These are phyloP conservation scores for Vimba vimba DNA, from an alignment of 2,113 vertebrate genomes.

Conservation along the genomic window DNA sequence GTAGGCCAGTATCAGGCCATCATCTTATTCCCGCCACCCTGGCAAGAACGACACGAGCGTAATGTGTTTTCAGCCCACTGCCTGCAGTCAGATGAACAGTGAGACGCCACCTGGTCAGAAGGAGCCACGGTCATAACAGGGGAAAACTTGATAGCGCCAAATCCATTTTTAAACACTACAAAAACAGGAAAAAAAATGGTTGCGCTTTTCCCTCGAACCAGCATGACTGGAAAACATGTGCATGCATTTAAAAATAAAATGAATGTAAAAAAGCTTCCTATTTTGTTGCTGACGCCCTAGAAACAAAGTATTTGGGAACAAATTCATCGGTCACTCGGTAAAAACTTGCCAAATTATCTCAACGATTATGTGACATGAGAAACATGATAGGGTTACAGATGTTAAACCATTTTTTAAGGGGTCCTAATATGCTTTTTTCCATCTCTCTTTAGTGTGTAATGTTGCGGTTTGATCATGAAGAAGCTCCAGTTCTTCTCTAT, in stretches of 20 bases:
- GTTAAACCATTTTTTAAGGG: too few relatives aligned
- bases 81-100: background rate
- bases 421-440: too few relatives aligned
- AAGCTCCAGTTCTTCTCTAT: too few relatives aligned
- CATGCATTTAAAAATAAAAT: background rate
- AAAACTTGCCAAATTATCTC: too few relatives aligned
- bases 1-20: constrained; percentile 30
- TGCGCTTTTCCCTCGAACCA: background rate
- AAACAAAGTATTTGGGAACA: too few relatives aligned
- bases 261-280: too few relatives aligned
- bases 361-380: too few relatives aligned
- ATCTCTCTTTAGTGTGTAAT: too few relatives aligned
- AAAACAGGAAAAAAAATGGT: background rate
- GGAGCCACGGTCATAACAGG: background rate
- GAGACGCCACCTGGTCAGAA: background rate
- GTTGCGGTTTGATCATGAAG: too few relatives aligned
- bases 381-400: too few relatives aligned
- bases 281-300: too few relatives aligned
- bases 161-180: background rate
- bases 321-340: too few relatives aligned
- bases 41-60: background rate
- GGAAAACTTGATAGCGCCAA: background rate
- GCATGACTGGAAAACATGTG: constrained; percentile 43
- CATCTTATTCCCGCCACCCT: background rate
- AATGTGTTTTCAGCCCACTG: background rate